A percentile compares a stretch with the other conserved stretches of the same genome.
phyloP scores from a whole-genome alignment of 2,797 vertebrate genomes.

The Sebastolobus altivelis region DNA sequence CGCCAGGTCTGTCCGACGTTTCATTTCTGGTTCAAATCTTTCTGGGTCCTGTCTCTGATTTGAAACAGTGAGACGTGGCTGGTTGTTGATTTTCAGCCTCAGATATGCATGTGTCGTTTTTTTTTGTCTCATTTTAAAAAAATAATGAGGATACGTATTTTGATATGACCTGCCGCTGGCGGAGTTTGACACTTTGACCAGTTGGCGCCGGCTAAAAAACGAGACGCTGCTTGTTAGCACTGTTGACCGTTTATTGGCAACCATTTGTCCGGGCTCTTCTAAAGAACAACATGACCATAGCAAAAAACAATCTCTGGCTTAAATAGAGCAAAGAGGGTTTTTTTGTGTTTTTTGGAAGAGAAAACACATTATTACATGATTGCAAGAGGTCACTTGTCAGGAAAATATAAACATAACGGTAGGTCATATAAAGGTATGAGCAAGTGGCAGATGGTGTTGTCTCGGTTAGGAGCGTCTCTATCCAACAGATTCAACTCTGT shows the following conservation, averaged over 20 bases:
- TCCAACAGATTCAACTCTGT: neutral
- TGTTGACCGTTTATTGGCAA: neutral
- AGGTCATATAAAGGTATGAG: no score
- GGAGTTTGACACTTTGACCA: neutral
- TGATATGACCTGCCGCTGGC: neutral
- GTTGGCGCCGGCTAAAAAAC: neutral
- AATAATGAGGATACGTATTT: neutral
- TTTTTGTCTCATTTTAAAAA: neutral
- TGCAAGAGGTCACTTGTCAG: no score
- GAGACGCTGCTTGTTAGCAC: neutral
- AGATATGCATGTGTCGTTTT: neutral
- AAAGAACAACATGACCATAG: no score
- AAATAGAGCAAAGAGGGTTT: neutral
- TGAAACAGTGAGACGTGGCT: neutral
- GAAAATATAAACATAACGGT: no score
- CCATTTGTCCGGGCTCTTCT: neutral
- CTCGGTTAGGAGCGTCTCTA: neutral
- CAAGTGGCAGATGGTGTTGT: neutral
- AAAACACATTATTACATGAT: no score
- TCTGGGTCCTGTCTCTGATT: neutral
- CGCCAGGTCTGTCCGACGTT: neutral
- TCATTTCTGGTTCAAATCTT: neutral
- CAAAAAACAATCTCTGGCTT: no score
- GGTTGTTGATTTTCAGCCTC: conserved; percentile 5
- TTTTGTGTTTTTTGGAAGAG: no score